Conservation (phyloP, 2,797 vertebrate species). For the Danio choprae region DNA sequence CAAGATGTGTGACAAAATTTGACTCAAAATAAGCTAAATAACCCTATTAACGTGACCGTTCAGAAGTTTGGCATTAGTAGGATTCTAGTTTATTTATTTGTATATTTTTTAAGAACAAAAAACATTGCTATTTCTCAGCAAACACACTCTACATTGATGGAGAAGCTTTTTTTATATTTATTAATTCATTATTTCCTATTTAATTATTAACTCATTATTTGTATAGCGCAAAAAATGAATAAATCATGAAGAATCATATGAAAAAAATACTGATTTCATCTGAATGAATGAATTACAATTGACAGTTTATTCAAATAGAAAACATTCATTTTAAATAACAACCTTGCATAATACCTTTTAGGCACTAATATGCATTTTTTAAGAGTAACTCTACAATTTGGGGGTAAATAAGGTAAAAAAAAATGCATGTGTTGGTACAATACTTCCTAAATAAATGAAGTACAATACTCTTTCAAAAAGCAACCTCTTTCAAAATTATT, state of each 20-base stretch:
- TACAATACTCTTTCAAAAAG: no score
- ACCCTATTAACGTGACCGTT: background rate
- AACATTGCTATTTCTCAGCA: background rate
- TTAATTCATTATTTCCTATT: no score
- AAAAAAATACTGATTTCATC: background rate
- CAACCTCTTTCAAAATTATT: background rate
- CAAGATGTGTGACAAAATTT: background rate
- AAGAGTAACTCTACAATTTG: no score
- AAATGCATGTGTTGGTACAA: no score
- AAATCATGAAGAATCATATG: background rate
- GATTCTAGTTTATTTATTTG: background rate
- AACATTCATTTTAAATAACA: no score
- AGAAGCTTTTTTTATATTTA: background rate
- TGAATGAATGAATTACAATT: background rate
- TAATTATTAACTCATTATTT: no score
- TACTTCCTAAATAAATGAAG: no score
- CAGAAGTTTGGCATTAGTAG: background rate
- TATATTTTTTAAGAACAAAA: background rate
- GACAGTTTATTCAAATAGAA: background rate
- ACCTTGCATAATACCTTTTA: no score
- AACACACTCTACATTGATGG: background rate
- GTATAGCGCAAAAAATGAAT: no score
- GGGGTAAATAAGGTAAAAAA: no score
- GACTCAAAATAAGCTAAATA: background rate
- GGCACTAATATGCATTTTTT: no score